Evolutionary conservation across 1,140 invertebrate genomes (phyloP), one percentile per base, ranked within the genome.

Genomic region (Zaprionus ghesquierei): DNA sequence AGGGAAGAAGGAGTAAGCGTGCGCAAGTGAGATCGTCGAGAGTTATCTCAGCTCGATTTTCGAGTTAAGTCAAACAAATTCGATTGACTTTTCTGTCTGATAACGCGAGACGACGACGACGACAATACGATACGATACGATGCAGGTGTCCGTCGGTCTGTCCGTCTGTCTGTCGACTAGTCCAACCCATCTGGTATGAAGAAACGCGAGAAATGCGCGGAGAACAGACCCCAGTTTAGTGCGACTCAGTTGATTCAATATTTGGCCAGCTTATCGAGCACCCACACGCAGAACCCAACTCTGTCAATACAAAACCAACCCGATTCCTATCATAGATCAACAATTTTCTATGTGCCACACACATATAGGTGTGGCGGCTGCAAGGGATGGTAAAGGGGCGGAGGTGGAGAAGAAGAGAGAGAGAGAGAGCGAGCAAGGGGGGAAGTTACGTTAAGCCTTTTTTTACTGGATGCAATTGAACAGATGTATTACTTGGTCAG

Each of bases 181-280:
- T 23, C 33, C 33, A 58, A 41, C 38, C 64, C 69, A 76, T 66
- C 46, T 56, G 56, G 71, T 51, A 35, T 23, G 13, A 15, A n/a
- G n/a, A 41, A 41, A 5, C 31, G 9, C 25, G 23, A 46, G 31
- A 22, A 58, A 44, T 3, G 13, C 31, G 20, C 31, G 13, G 20
- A 38, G 23, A 38, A 29, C 58, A 41, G 59, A 53, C 22, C 54
- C 46, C 20, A 46, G 63, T 51, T 54, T 29, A 54, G 25, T 63
- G 65, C 38, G 50, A 51, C 50, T 73, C 63, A 69, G 75, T 78
- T 75, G 76, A 31, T 35, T 73, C 63, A 82, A 82, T 82, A 82
- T 82, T 82, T 84, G 63, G 46, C 15, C 55, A 51, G 72, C 80
- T 82, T 82, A 82, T 82, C 80, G 80, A 76, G 68, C 80, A 84